A percentile compares a stretch with the other conserved stretches of the same genome.
These are phyloP conservation scores for Pteronotus mesoamericanus DNA, from an alignment of 2,797 vertebrate genomes.

Conservation along the genomic window DNA sequence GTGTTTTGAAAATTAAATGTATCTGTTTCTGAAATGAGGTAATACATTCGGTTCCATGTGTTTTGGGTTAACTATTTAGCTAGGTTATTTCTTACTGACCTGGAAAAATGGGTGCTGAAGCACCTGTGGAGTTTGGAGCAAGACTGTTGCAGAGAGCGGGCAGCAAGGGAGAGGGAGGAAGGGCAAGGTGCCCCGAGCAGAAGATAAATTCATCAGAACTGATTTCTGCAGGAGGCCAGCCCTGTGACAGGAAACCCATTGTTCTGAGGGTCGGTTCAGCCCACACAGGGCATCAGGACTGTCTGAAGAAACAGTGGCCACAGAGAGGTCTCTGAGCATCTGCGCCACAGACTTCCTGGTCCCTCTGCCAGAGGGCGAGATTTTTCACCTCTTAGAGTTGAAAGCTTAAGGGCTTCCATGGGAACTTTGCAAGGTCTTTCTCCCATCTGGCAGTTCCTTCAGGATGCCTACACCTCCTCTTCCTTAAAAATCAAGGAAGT, in stretches of 20 bases:
- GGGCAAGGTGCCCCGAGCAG: not conserved
- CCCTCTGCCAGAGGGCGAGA: not conserved
- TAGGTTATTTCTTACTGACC: not conserved
- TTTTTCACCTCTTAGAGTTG: not conserved
- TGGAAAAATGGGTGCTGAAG: not conserved
- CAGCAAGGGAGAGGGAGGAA: not conserved
- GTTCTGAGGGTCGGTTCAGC: not conserved
- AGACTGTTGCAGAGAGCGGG: not conserved
- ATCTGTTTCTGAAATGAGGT: not conserved
- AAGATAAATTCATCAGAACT: not conserved
- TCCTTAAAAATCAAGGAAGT: slow-evolving; percentile 34
- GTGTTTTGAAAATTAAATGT: not conserved
- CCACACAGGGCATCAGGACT: not conserved
- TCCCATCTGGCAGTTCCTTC: slow-evolving; percentile 28
- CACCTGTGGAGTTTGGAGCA: not conserved
- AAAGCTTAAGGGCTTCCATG: not conserved
- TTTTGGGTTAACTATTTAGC: not conserved
- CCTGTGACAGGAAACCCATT: slow-evolving; percentile 61
- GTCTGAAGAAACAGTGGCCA: not conserved
- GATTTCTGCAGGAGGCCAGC: not conserved
- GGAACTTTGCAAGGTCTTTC: slow-evolving; percentile 10
- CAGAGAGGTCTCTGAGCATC: slow-evolving; percentile 10
- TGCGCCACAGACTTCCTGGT: not conserved
- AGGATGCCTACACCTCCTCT: slow-evolving; percentile 7
- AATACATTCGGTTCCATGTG: not conserved